Evolutionary conservation across 1,140 invertebrate species (phyloP).

Genomic region (Copidosoma floridanum): DNA sequence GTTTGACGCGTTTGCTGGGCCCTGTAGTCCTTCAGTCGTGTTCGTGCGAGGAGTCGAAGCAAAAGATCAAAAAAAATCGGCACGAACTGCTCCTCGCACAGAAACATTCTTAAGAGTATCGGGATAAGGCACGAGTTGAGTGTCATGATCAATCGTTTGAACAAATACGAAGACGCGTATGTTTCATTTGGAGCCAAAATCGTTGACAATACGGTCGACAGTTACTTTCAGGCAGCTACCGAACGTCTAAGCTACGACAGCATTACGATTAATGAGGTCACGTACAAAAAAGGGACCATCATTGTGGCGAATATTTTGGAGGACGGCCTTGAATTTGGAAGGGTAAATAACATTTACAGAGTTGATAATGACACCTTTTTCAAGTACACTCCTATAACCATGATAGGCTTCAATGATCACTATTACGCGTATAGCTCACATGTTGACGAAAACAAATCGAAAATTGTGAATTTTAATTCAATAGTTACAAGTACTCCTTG

Average conservation of each 20-base stretch:
- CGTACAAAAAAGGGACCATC: no score
- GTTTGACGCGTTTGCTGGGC: not conserved
- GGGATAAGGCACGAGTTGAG: not conserved
- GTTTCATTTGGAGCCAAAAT: not conserved
- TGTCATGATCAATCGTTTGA: not conserved
- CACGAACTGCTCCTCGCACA: not conserved
- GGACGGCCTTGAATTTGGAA: not conserved
- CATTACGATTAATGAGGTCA: not conserved
- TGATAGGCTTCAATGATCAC: not conserved
- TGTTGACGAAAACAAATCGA: no score
- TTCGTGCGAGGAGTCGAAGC: not conserved
- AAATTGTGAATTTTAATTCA: no score
- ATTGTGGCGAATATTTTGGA: not conserved
- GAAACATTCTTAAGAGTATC: not conserved
- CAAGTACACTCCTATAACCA: not conserved
- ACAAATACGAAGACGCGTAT: not conserved
- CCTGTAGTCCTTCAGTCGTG: not conserved
- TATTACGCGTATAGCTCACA: not conserved
- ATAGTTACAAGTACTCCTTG: no score
- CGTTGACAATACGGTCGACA: not conserved
- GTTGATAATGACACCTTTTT: not conserved
- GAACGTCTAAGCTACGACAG: not conserved
- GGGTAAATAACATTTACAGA: not conserved
- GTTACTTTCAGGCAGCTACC: not conserved
- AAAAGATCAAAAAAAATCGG: not conserved